Evolutionary conservation across 2,888 invertebrate genomes (phyloP), one percentile per base, ranked within the genome.

Genomic region (Drosophila bunnanda): DNA sequence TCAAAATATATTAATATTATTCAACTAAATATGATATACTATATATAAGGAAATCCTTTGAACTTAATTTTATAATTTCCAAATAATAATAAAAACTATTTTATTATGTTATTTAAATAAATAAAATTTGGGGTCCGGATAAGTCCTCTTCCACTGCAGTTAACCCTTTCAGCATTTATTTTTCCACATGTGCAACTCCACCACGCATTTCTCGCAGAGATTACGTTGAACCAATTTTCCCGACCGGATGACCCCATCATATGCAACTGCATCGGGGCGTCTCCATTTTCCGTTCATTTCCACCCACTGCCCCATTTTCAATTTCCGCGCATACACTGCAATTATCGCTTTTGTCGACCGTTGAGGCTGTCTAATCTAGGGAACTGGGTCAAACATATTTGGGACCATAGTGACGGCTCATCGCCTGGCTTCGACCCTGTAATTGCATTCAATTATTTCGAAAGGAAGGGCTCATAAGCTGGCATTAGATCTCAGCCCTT

Each of bases 361-460:
- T 43, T 60, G 34, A 38, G 30, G 52, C 52, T 43, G 52, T 59
- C 69, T 72, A 56, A 55, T 75, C 58, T 28, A 61, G 52, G 75
- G 74, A 83, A 86, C 71, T 86, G 82, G 83, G 89, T 89, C 89
- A 88, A 76, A 82, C 68, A 67, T 72, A 76, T 76, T 66, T 68
- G 39, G 72, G 71, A 38, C 71, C 70, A 80, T 77, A 82, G 79
- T 79, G 79, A 57, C 52, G 64, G 46, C 69, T 58, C 62, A 62
- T 73, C 54, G 58, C 69, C 46, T 20, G 15, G n/a, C 38, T 41
- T 70, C 60, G 55, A 57, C 72, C 67, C 66, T 46, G 71, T 86
- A 87, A 86, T 89, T 89, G 74, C 81, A 80, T 78, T 80, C 87
- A 82, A 88, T 83, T 83, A 86, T 83, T 75, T 82, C 66, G 69